Evolutionary conservation across 2,113 vertebrate species (phyloP).

Genomic region (Rhynchomys soricoides): DNA sequence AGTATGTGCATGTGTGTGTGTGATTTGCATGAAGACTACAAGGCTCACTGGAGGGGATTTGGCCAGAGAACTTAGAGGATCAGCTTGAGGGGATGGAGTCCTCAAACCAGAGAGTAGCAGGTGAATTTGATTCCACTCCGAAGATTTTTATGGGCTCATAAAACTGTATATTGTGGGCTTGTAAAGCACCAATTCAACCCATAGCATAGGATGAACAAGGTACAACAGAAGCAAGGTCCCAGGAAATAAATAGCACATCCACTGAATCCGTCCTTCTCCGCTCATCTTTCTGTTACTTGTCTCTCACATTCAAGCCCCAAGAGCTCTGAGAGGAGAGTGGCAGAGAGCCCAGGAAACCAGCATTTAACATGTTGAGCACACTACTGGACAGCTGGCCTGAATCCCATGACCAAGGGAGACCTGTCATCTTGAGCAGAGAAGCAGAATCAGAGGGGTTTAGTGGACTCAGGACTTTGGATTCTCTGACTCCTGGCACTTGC

Average conservation of each 20-base stretch:
- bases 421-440: neutral
- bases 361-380: accelerated
- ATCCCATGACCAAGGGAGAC: neutral
- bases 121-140: conserved; percentile 42
- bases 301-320: neutral
- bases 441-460: neutral
- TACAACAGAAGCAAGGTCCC: neutral
- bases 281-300: neutral
- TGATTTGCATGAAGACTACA: neutral
- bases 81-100: neutral
- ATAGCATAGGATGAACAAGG: conserved; percentile 37
- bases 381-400: neutral
- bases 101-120: neutral
- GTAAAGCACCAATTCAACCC: conserved; percentile 28
- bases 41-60: neutral
- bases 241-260: neutral
- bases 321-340: neutral
- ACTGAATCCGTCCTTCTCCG: accelerated
- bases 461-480: neutral
- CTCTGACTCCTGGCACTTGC: neutral
- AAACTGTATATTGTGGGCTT: conserved; percentile 23
- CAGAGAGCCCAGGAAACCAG: neutral
- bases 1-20: neutral
- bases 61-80: neutral
- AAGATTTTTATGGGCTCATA: conserved; percentile 64